Conservation (phyloP, 2,797 vertebrate genomes). For the Cyclopterus lumpus region DNA sequence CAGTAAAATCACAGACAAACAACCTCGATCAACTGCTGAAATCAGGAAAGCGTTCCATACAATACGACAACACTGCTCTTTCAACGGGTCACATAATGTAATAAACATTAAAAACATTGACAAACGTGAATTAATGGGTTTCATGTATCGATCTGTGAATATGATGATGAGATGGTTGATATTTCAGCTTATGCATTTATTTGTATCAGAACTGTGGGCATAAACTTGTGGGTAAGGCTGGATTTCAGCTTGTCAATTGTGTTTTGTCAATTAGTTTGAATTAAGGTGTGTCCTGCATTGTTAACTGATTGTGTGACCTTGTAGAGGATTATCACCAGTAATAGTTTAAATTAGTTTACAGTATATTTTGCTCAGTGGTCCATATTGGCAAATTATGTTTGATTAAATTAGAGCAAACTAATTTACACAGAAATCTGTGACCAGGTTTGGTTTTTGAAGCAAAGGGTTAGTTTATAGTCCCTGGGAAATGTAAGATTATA, state of each 20-base stretch:
- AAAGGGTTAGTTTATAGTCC: background rate
- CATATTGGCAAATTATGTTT: background rate
- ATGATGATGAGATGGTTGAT: background rate
- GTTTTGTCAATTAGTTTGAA: no score
- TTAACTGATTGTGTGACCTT: no score
- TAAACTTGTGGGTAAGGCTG: no score
- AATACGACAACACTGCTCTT: background rate
- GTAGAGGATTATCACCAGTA: background rate
- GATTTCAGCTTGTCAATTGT: no score
- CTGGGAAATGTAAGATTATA: background rate
- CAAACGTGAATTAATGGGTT: background rate
- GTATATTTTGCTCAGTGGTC: background rate
- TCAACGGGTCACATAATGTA: background rate
- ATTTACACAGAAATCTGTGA: background rate
- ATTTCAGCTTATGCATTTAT: no score
- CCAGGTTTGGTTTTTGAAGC: background rate
- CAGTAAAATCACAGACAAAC: background rate
- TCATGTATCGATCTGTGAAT: background rate
- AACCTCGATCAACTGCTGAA: conserved; percentile 2
- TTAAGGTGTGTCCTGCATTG: no score
- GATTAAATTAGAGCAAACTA: background rate
- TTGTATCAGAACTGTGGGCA: background rate
- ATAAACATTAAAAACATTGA: background rate
- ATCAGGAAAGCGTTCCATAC: background rate
- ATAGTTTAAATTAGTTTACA: background rate